Evolutionary conservation across 37 sponge, comb jelly and placozoan species (phyloP), one percentile per base, ranked within the genome.

Genomic region (Cliona cf. orientalis): DNA sequence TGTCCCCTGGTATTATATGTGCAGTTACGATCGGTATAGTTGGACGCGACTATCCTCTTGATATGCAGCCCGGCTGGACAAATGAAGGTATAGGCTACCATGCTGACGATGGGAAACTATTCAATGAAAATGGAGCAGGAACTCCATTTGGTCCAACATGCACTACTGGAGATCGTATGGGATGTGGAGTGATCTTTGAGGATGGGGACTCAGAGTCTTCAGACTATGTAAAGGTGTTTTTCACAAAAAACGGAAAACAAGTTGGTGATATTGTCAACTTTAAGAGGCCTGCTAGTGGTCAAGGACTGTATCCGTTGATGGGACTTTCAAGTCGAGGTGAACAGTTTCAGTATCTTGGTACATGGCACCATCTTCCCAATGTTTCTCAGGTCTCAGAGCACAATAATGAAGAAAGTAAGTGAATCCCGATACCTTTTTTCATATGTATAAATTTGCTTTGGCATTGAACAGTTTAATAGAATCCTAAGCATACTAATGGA

Each of bases 221-320:
- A n/a, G 43, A 26, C 3, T 35, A 39, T 19, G 79, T 78, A 12
- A 84, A 40, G 19, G 90, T 94, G 23, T 94, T 71, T 46, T 94
- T 94, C 59, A 94, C 95, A 9, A 82, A 79, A 73, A 94, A 94
- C 59, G 89, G 91, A 14, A 66, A 86, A 49, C 39, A 42, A 26
- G 77, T 94, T 28, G 95, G 95, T 3, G 76, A 82, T 32, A 63
- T 70, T 37, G 39, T 19, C 31, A 31, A 91, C 5, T 92, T 92
- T 31, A 53, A 35, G 7, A 89, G 92, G 33, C 84, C 84, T 33
- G 22, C 75, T 42, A 71, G 75, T 72, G n/a, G n/a, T n/a, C n/a
- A n/a, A n/a, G 95, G 95, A 14, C 80, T 94, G 26, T 94, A 76
- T 59, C 95, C 95, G 23, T 23, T 94, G 3, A 80, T 90, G 2